A percentile compares a stretch with the other conserved stretches of the same genome.
Conservation (phyloP, 1,140 invertebrate species). For the Eupeodes corollae region DNA sequence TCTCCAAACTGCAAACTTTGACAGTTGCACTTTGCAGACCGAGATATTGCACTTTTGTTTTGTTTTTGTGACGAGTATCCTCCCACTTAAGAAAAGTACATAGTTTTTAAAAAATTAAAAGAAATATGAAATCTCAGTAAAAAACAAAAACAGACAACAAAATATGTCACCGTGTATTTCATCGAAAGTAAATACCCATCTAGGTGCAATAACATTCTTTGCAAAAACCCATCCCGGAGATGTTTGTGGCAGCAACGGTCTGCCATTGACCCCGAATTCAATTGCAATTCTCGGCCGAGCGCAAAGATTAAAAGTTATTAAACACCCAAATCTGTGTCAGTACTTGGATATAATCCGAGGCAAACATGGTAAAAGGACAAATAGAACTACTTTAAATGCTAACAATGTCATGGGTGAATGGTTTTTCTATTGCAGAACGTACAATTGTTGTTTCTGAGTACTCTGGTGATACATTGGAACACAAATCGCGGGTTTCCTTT, state of each 20-base stretch:
- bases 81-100: too few relatives aligned
- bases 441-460: conserved; percentile 83
- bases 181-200: too few relatives aligned
- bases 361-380: conserved; percentile 68
- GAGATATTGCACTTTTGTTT: too few relatives aligned
- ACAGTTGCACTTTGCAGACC: too few relatives aligned
- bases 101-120: too few relatives aligned
- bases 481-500: conserved; percentile 39
- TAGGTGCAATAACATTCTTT: conserved; percentile 83
- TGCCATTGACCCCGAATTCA: conserved; percentile 91
- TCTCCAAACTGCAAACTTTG: too few relatives aligned
- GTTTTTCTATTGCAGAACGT: conserved; percentile 57
- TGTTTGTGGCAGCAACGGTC: conserved; percentile 87
- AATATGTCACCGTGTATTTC: too few relatives aligned
- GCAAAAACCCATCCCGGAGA: conserved; percentile 81
- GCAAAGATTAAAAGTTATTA: conserved; percentile 67
- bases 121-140: too few relatives aligned
- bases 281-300: conserved; percentile 86
- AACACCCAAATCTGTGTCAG: conserved; percentile 70
- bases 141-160: too few relatives aligned
- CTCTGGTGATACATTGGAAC: conserved; percentile 51
- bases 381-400: too few relatives aligned
- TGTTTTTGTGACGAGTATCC: too few relatives aligned
- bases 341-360: conserved; percentile 86
- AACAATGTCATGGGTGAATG: not conserved